A percentile compares a stretch with the other conserved stretches of the same genome.
phyloP scores from a whole-genome alignment of 2,888 invertebrate species.

The Brachylomia viminalis region DNA sequence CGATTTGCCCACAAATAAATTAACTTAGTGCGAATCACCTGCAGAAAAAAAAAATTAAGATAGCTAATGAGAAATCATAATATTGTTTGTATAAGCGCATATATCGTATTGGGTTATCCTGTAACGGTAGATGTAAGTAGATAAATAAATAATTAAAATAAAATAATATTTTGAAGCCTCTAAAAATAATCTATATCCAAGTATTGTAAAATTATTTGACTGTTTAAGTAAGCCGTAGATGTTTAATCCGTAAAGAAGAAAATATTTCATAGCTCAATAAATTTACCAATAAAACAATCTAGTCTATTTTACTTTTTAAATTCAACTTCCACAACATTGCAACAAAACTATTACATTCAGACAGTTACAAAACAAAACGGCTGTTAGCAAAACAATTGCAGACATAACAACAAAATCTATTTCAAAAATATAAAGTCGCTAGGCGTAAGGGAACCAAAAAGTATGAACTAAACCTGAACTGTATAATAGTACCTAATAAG shows the following conservation, averaged over 20 bases:
- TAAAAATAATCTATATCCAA: background rate
- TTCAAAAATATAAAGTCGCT: constrained; percentile 4
- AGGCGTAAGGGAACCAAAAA: constrained; percentile 11
- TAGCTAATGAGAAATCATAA: too few relatives aligned
- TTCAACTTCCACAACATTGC: background rate
- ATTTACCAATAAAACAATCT: constrained; percentile 27
- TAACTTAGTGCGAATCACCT: too few relatives aligned
- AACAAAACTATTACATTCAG: constrained; percentile 3
- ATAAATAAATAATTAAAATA: too few relatives aligned
- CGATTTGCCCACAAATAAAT: too few relatives aligned
- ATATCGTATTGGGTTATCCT: too few relatives aligned
- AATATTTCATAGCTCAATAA: background rate
- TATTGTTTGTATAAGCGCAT: too few relatives aligned
- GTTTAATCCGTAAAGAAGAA: background rate
- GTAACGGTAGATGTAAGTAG: too few relatives aligned
- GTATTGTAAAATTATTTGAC: background rate
- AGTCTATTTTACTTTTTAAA: constrained; percentile 15
- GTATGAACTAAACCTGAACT: constrained; percentile 43
- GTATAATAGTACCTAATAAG: constrained; percentile 47
- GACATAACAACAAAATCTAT: background rate
- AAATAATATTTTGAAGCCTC: background rate
- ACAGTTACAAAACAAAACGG: background rate
- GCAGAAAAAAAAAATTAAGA: too few relatives aligned
- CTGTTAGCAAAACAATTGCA: constrained; percentile 51
- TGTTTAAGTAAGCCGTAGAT: too few relatives aligned